Evolutionary conservation across 1,140 invertebrate species (phyloP).

Genomic region (Microplitis mediator): DNA sequence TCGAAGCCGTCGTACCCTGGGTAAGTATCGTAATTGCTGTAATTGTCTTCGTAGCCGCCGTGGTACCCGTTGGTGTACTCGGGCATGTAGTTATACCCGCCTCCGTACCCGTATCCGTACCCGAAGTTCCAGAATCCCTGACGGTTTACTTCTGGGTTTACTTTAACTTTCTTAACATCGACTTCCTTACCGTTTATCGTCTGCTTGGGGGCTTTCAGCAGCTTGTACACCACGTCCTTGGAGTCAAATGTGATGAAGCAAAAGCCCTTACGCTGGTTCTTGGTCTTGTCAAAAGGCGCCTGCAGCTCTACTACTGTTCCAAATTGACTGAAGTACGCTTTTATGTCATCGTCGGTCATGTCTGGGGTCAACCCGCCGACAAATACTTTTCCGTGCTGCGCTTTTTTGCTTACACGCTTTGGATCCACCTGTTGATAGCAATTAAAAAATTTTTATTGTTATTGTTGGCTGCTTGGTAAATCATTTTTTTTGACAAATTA

Average conservation of each 20-base stretch:
- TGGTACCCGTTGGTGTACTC: conserved; percentile 59
- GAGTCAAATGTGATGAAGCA: conserved; percentile 74
- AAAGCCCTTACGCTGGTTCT: conserved; percentile 71
- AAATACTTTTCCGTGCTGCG: conserved; percentile 70
- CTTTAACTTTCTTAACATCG: conserved; percentile 64
- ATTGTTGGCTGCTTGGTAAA: background rate
- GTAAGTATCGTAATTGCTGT: conserved; percentile 54
- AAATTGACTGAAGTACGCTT: conserved; percentile 68
- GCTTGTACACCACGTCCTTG: conserved; percentile 67
- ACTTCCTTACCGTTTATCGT: conserved; percentile 71
- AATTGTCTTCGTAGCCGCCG: conserved; percentile 57
- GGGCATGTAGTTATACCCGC: conserved; percentile 60
- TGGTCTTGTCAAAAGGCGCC: conserved; percentile 74
- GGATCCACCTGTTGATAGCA: conserved; percentile 63
- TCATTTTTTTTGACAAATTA: too few relatives aligned
- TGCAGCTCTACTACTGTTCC: conserved; percentile 71
- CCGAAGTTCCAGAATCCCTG: conserved; percentile 58
- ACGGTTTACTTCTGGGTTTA: conserved; percentile 57
- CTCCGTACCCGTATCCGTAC: conserved; percentile 59
- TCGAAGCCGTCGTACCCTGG: conserved; percentile 52
- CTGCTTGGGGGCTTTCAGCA: conserved; percentile 70
- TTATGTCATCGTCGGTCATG: conserved; percentile 70
- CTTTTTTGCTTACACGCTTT: conserved; percentile 68
- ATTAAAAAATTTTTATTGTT: background rate
- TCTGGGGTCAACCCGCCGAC: conserved; percentile 72